Conservation (phyloP, 1,140 invertebrate genomes). For the Ephestia elutella region DNA sequence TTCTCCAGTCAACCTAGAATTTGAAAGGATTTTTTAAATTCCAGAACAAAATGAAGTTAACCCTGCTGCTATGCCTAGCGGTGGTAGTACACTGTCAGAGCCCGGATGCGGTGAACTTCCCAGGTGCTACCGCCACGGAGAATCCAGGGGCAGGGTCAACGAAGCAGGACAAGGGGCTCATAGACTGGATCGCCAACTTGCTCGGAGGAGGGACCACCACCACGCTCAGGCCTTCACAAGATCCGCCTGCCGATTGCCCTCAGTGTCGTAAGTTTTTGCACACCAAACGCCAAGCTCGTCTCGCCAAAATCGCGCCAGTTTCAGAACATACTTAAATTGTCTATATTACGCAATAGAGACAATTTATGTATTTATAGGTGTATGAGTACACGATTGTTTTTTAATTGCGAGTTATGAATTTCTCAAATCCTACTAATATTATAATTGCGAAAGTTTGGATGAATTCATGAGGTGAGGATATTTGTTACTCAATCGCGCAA, state of each 20-base stretch:
- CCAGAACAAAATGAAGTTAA: neutral
- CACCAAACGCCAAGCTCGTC: neutral
- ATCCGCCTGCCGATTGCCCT: slow-evolving; percentile 47
- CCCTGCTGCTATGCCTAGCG: slow-evolving; percentile 29
- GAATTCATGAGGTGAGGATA: no score
- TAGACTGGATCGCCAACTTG: slow-evolving; percentile 53
- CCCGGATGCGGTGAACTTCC: slow-evolving; percentile 9
- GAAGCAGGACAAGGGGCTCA: slow-evolving; percentile 43
- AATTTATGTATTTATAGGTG: no score
- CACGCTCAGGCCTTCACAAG: slow-evolving; percentile 23
- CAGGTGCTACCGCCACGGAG: neutral
- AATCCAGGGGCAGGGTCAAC: slow-evolving; percentile 5
- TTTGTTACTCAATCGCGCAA: no score
- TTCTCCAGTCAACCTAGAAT: no score
- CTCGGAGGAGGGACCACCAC: slow-evolving; percentile 27
- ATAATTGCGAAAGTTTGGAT: no score
- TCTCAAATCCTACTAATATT: no score
- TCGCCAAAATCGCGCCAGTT: no score
- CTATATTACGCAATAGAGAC: no score
- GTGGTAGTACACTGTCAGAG: slow-evolving; percentile 26
- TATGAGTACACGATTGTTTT: no score
- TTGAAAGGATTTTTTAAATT: neutral
- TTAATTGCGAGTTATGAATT: no score
- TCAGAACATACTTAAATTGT: no score
- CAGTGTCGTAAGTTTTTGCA: slow-evolving; percentile 43